Evolutionary conservation across 2,797 vertebrate genomes (phyloP).

Genomic region (Leptatherina wallacei): DNA sequence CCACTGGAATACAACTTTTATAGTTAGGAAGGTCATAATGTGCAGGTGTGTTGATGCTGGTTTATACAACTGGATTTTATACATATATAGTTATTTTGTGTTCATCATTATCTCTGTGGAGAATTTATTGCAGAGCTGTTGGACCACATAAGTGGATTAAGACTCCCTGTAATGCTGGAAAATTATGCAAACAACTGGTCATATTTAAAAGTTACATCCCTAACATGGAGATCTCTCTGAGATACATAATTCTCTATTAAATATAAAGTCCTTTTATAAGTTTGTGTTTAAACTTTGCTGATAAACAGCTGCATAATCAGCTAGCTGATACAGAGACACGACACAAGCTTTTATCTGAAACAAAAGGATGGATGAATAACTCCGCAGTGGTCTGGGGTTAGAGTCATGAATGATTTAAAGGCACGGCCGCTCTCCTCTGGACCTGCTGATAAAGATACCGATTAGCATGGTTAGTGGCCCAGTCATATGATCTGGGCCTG

Average conservation of each 20-base stretch:
- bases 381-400: slow-evolving; percentile 39
- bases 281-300: background rate
- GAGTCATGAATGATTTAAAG: slow-evolving; percentile 75
- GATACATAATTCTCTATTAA: background rate
- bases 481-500: slow-evolving; percentile 52
- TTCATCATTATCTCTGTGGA: no score
- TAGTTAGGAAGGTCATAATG: background rate
- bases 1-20: background rate
- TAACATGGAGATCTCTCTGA: no score
- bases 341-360: slow-evolving; percentile 17
- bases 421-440: slow-evolving; percentile 30
- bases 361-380: slow-evolving; percentile 44
- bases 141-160: no score
- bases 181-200: no score
- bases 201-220: no score
- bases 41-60: background rate
- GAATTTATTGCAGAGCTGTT: no score
- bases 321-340: slow-evolving; percentile 18
- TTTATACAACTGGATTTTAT: no score
- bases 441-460: slow-evolving; percentile 51
- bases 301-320: slow-evolving; percentile 22
- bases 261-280: background rate
- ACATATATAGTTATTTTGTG: no score
- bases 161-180: no score
- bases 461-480: slow-evolving; percentile 43